Conservation (phyloP, 2,797 vertebrate species). For the Sarcophilus harrisii region DNA sequence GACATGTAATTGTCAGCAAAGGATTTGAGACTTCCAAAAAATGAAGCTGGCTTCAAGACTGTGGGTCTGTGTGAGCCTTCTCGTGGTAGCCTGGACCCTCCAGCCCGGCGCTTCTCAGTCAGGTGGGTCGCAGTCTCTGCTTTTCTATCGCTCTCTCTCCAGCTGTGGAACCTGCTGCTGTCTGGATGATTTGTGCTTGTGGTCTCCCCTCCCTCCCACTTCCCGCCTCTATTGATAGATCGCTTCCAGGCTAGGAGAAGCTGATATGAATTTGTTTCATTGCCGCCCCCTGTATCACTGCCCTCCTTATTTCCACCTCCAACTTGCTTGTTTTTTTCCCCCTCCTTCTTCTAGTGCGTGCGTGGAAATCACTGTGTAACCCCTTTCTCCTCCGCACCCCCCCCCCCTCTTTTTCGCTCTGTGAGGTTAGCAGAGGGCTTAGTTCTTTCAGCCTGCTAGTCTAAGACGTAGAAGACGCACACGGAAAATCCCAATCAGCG, state of each 20-base stretch:
- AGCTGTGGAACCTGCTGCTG: slow-evolving; percentile 51
- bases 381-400: background rate
- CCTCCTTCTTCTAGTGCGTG: background rate
- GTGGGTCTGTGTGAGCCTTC: slow-evolving; percentile 79
- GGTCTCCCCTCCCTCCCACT: background rate
- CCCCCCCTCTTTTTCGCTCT: slow-evolving; percentile 32
- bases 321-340: slow-evolving; percentile 42
- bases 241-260: background rate
- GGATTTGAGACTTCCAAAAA: slow-evolving; percentile 63
- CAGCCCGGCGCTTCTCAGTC: slow-evolving; percentile 79
- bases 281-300: background rate
- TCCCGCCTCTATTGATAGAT: background rate
- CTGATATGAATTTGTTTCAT: background rate
- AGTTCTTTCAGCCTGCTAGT: slow-evolving; percentile 30
- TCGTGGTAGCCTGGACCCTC: slow-evolving; percentile 76
- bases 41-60: slow-evolving; percentile 79
- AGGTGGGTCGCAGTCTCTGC: slow-evolving; percentile 72
- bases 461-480: slow-evolving; percentile 36
- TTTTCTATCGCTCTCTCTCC: slow-evolving; percentile 14
- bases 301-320: slow-evolving; percentile 4
- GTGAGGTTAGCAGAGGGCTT: slow-evolving; percentile 32
- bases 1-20: slow-evolving; percentile 80
- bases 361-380: slow-evolving; percentile 4
- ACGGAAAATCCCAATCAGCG: background rate
- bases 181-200: background rate